Base-by-base conservation (phyloP, 2,888 invertebrate genomes). In the Spisula solida region DNA sequence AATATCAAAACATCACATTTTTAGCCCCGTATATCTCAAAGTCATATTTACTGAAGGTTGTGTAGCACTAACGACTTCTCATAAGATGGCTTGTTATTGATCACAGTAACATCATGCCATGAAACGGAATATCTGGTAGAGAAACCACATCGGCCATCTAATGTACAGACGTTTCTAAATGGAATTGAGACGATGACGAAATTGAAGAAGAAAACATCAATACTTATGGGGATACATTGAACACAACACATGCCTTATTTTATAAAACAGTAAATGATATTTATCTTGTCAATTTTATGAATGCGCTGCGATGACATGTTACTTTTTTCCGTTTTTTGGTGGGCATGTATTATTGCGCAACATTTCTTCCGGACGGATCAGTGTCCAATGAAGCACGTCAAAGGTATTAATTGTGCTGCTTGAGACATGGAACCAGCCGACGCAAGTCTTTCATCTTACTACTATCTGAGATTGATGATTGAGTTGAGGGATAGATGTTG, bases 131-230 rank as follows among this genome's bases (percentile, higher is more conserved):
- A 75, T 75, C 18, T 31, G 31, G 18, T 16, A 34, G 34, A 31
- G 34, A 75, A 75, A 34, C 18, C 31, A 18, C 31, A 75, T 75
- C 75, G 75, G 31, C 75, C 75, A 31, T 34, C 31, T 31, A 18
- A 75, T 75, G 34, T 75, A 34, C 75, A 75, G 75, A 75, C 75
- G 60, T 25, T 25, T 66, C 60, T 66, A 25, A 66, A 31, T 34
- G 31, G 34, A 75, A 18, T 34, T 75, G 75, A 75, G 31, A 75
- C 75, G 5, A 34, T 75, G 75, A 75, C 75, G 75, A 31, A 31
- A 75, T 75, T 0, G 75, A 34, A 75, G 75, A 75, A 75, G 75
- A 75, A 66, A 75, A 75, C 75, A 75, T 31, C 75, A 34, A 75
- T 75, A 75, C 2, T 75, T 10, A 31, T 75, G 31, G 60, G 20